These are phyloP conservation scores for Lacanobia oleracea DNA, from an alignment of 2,888 invertebrate genomes.

Conservation along the genomic window DNA sequence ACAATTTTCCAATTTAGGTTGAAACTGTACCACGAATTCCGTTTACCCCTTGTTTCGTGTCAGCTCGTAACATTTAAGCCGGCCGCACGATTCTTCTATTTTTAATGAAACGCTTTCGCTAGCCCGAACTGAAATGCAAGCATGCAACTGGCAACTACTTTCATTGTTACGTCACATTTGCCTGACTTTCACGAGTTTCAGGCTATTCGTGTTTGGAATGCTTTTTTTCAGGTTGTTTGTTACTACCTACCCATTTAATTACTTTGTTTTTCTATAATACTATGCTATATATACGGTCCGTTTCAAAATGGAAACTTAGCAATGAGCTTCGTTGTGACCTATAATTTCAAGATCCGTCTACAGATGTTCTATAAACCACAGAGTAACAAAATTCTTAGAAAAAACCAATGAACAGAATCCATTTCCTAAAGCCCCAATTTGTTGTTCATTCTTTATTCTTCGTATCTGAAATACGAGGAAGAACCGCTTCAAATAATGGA, in stretches of 20 bases:
- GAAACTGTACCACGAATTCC: slow-evolving; percentile 17
- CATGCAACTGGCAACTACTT: slow-evolving; percentile 44
- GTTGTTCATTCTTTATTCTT: slow-evolving; percentile 29
- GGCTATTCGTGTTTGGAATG: slow-evolving; percentile 13
- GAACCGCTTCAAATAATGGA: slow-evolving; percentile 37
- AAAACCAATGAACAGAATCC: slow-evolving; percentile 20
- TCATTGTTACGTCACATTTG: slow-evolving; percentile 46
- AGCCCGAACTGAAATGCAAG: slow-evolving; percentile 33
- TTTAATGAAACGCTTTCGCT: slow-evolving; percentile 51
- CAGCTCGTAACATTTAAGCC: slow-evolving; percentile 14
- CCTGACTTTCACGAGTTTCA: slow-evolving; percentile 23
- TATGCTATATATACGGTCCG: too few relatives aligned
- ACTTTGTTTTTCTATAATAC: background rate
- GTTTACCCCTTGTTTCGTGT: slow-evolving; percentile 14
- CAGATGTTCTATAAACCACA: background rate
- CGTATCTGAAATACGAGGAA: slow-evolving; percentile 41
- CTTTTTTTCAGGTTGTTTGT: background rate
- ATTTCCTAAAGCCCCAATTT: slow-evolving; percentile 30
- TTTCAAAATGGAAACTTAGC: too few relatives aligned
- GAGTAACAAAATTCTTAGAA: background rate
- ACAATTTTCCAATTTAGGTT: background rate
- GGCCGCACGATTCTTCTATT: slow-evolving; percentile 41
- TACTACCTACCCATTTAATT: background rate
- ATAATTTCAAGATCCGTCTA: background rate
- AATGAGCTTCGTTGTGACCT: background rate